Percentiles rank a stretch among this genome's conserved stretches.
Conservation (phyloP, 2,797 vertebrate genomes). For the Coregonus ussuriensis region DNA sequence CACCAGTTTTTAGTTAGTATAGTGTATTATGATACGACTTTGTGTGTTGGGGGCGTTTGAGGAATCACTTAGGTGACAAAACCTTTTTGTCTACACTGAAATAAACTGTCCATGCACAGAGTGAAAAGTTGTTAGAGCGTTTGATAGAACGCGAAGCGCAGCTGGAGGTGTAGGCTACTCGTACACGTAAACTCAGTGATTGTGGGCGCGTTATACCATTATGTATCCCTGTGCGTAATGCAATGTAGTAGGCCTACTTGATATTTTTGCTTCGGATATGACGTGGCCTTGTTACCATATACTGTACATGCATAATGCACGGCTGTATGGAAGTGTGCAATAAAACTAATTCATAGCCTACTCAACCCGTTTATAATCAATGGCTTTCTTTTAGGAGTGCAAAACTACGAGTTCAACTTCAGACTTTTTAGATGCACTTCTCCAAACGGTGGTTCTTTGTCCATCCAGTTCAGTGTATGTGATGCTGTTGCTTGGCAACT, state of each 20-base stretch:
- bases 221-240: too few species aligned
- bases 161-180: not conserved
- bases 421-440: constrained; percentile 27
- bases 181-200: not conserved
- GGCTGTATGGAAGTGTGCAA: not conserved
- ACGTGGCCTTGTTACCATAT: too few species aligned
- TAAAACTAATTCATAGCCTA: not conserved
- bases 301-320: not conserved
- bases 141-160: not conserved
- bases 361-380: not conserved
- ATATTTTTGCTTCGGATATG: too few species aligned
- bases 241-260: too few species aligned
- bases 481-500: constrained; percentile 80
- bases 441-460: not conserved
- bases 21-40: not conserved
- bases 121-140: not conserved
- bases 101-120: not conserved
- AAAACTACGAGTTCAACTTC: constrained; percentile 1
- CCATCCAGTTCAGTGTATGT: constrained; percentile 38
- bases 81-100: too few species aligned
- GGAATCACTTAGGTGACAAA: too few species aligned
- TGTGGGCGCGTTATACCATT: not conserved
- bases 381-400: constrained; percentile 9
- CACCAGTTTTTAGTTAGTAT: not conserved
- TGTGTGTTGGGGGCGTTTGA: not conserved